These are phyloP conservation scores for Tympanuchus pallidicinctus DNA, from an alignment of 2,113 vertebrate genomes.

Conservation along the genomic window DNA sequence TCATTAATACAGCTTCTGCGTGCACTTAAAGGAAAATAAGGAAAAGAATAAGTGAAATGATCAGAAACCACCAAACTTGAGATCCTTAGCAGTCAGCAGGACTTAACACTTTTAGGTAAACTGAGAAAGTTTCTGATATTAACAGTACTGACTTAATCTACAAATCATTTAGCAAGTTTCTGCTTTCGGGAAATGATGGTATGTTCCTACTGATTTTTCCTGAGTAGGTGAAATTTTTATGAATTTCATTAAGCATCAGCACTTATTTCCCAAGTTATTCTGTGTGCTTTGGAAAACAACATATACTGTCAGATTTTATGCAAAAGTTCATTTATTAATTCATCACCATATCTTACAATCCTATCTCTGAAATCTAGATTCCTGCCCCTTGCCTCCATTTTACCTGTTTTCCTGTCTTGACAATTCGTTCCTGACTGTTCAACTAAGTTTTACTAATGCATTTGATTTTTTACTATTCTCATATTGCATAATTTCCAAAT, in stretches of 20 bases:
- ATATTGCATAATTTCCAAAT: neutral
- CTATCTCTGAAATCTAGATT: neutral
- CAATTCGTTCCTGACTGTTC: neutral
- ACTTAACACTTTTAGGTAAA: neutral
- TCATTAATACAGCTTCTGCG: neutral
- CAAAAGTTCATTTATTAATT: neutral
- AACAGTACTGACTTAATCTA: neutral
- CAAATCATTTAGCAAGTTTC: neutral
- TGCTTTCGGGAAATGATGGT: neutral
- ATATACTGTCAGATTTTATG: neutral
- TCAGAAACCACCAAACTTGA: neutral
- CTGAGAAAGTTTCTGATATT: neutral
- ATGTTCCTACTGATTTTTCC: neutral
- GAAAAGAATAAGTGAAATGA: neutral
- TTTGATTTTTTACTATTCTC: neutral
- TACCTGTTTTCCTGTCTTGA: neutral
- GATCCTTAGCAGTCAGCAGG: neutral
- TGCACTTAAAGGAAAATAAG: fast-evolving
- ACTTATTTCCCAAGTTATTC: neutral
- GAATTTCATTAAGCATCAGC: neutral
- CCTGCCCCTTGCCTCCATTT: neutral
- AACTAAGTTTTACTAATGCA: neutral
- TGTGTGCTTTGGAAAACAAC: neutral
- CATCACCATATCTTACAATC: neutral
- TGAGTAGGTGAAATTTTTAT: neutral